These are phyloP conservation scores for Eubasilissa regina DNA, from an alignment of 1,140 invertebrate species.

Conservation along the genomic window DNA sequence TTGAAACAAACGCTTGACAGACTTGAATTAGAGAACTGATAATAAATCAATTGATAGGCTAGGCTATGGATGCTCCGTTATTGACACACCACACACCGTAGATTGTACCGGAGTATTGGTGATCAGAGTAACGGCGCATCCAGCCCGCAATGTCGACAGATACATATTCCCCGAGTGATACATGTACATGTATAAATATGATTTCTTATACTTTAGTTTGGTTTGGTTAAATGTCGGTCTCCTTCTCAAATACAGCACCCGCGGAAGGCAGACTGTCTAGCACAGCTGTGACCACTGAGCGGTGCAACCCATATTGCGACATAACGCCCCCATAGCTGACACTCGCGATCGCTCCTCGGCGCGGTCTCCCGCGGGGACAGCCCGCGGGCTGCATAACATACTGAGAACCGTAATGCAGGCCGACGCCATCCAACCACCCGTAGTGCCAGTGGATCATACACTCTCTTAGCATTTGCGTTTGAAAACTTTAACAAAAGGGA, in stretches of 20 bases:
- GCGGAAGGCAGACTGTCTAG: constrained; percentile 77
- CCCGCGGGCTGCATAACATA: constrained; percentile 44
- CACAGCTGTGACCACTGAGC: constrained; percentile 49
- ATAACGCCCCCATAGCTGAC: constrained; percentile 35
- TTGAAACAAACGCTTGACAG: constrained; percentile 33
- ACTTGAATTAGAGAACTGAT: background rate
- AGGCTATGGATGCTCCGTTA: constrained; percentile 45
- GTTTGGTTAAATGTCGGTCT: constrained; percentile 77
- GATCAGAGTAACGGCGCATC: constrained; percentile 29
- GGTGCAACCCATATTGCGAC: constrained; percentile 52
- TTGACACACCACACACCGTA: background rate
- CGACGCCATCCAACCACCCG: constrained; percentile 3
- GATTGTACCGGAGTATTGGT: background rate
- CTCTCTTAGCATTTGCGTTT: constrained; percentile 43
- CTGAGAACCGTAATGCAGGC: constrained; percentile 49
- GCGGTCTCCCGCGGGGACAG: background rate
- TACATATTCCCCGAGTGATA: constrained; percentile 10
- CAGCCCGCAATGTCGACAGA: constrained; percentile 18
- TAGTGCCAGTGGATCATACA: constrained; percentile 46
- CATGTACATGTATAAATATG: background rate
- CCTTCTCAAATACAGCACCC: constrained; percentile 85
- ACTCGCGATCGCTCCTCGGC: background rate
- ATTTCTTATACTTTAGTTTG: constrained; percentile 42
- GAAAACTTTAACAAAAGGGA: constrained; percentile 60
- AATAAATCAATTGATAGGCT: constrained; percentile 10